phyloP scores from a whole-genome alignment of 1,140 invertebrate species.

The Panulirus ornatus region DNA sequence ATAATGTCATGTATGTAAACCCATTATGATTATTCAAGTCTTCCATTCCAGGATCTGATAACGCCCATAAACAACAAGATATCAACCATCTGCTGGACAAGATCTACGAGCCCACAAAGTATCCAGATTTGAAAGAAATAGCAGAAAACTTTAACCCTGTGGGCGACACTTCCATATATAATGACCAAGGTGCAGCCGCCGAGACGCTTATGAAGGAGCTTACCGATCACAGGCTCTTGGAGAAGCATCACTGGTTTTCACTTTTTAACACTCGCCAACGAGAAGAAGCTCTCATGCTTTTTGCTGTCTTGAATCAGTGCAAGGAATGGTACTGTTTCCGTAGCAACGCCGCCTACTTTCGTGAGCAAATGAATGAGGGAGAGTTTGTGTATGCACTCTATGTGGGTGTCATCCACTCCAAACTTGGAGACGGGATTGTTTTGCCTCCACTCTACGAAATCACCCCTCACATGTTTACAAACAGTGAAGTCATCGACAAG shows the following conservation, averaged over 20 bases:
- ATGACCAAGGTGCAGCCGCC: slow-evolving; percentile 19
- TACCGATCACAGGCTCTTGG: slow-evolving; percentile 15
- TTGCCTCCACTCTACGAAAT: slow-evolving; percentile 50
- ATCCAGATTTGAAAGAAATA: background rate
- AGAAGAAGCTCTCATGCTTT: slow-evolving; percentile 45
- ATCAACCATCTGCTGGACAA: slow-evolving; percentile 41
- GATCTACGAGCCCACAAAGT: slow-evolving; percentile 16
- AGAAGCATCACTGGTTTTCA: slow-evolving; percentile 52
- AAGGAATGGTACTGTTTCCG: slow-evolving; percentile 28
- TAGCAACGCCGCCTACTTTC: slow-evolving; percentile 51
- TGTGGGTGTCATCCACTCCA: slow-evolving; percentile 24
- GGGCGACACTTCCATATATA: slow-evolving; percentile 16
- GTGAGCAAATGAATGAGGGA: slow-evolving; percentile 38
- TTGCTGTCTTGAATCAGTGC: slow-evolving; percentile 20
- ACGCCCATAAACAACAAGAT: slow-evolving; percentile 31
- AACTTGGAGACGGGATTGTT: background rate
- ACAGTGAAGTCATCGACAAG: slow-evolving; percentile 32
- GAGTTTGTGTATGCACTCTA: slow-evolving; percentile 44
- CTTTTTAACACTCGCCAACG: slow-evolving; percentile 47
- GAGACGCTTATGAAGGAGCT: slow-evolving; percentile 24
- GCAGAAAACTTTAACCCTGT: slow-evolving; percentile 18
- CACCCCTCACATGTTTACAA: slow-evolving; percentile 49
- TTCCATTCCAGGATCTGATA: background rate
- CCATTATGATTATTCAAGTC: no score
- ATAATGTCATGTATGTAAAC: no score